Conservation (phyloP, 2,113 vertebrate genomes). For the Hippocampus guttulatus region DNA sequence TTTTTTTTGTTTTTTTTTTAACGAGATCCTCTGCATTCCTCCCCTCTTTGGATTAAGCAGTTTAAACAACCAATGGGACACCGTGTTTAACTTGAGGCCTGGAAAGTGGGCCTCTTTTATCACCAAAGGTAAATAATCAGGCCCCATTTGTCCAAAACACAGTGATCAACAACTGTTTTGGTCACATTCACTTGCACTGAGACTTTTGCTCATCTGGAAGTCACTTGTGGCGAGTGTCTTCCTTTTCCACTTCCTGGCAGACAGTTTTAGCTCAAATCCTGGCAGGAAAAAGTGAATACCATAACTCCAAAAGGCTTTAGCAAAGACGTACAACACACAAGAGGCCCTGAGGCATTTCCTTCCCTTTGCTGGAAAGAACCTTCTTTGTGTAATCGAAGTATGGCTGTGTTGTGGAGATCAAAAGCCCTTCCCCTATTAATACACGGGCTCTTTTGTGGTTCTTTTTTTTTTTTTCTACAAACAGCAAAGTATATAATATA, state of each 20-base stretch:
- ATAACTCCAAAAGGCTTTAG: conserved; percentile 17
- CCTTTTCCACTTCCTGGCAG: conserved; percentile 31
- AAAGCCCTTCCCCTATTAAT: conserved; percentile 8
- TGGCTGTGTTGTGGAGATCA: conserved; percentile 11
- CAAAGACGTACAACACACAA: conserved; percentile 31
- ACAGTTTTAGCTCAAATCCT: conserved; percentile 30
- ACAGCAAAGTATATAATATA: conserved; percentile 12
- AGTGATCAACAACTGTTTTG: conserved; percentile 4
- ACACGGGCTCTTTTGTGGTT: not conserved
- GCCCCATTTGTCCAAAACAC: conserved; percentile 11
- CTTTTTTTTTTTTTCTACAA: conserved; percentile 5
- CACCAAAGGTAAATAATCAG: conserved; percentile 61
- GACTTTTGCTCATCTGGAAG: conserved; percentile 1
- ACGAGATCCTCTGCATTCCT: conserved; percentile 61
- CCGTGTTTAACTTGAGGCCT: conserved; percentile 36
- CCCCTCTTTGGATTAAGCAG: conserved; percentile 31
- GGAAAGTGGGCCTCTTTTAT: conserved; percentile 46
- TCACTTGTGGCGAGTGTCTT: conserved; percentile 6
- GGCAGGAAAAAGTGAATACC: conserved; percentile 48
- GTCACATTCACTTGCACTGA: not conserved
- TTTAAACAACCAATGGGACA: conserved; percentile 44
- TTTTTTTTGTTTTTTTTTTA: conserved; percentile 30
- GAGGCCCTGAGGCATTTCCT: conserved; percentile 59
- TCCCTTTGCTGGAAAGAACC: conserved; percentile 47
- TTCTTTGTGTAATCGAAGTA: conserved; percentile 41